Percentiles rank a stretch among this genome's conserved stretches.
phyloP scores from a whole-genome alignment of 2,888 invertebrate species.

The Nasonovia ribisnigri region DNA sequence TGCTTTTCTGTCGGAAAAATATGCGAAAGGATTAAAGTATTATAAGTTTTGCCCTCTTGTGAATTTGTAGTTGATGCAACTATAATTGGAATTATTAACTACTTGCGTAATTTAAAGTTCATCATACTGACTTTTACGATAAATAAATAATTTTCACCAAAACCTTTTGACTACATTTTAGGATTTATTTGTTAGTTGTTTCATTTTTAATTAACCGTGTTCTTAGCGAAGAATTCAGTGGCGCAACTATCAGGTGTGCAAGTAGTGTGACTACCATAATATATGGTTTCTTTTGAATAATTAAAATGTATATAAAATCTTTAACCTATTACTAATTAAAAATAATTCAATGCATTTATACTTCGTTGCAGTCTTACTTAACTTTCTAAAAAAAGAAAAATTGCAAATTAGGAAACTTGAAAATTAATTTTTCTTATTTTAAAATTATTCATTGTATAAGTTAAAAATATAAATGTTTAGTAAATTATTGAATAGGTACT shows the following conservation, averaged over 20 bases:
- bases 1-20: background rate
- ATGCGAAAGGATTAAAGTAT: background rate
- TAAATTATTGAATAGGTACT: background rate
- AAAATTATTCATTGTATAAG: background rate
- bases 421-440: background rate
- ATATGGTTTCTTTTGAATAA: background rate
- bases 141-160: background rate
- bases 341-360: background rate
- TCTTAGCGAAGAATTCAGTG: background rate
- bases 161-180: background rate
- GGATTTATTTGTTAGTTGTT: background rate
- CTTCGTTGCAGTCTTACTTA: background rate
- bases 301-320: background rate
- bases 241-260: background rate
- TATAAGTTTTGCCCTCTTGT: background rate
- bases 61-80: background rate
- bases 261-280: background rate
- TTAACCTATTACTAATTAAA: background rate
- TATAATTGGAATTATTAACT: constrained; percentile 6
- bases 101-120: background rate
- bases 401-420: background rate
- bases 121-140: background rate
- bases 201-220: background rate
- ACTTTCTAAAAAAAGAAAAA: background rate
- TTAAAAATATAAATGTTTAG: background rate